Base-by-base conservation (phyloP, 1,140 invertebrate genomes). In the Microplitis mediator region DNA sequence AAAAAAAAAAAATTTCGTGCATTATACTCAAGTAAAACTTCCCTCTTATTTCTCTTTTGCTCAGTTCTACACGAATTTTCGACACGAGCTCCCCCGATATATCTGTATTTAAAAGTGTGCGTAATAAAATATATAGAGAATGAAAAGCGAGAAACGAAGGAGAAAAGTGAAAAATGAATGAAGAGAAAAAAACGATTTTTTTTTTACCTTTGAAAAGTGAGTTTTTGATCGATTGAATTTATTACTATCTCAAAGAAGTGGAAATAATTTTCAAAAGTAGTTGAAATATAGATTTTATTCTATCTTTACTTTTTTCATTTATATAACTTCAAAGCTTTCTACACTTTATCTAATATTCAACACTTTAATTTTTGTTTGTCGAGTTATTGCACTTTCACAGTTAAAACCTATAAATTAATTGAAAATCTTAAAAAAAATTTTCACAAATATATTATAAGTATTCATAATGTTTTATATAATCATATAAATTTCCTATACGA, bases 211-310 rank as follows among this genome's bases (percentile, higher is more conserved):
- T 35, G 45, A 65, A 65, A 65, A 45, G 35, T 31, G n/a, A 32
- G 34, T 16, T 39, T 63, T 71, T 71, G 60, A 71, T 71, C 69
- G 45, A 45, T 35, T 14, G 23, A 64, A 71, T 71, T 64, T 71
- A 71, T 63, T 61, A 34, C 51, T 64, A 35, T 23, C 13, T 35
- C 5, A 54, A 64, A 52, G 31, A 51, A 54, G 13, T 54, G 4
- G 65, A 32, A 67, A 54, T 51, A 51, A 31, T 50, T 50, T 50
- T 50, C 13, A 50, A 45, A 45, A 14, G n/a, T 64, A 50, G 14
- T 34, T 13, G 32, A 23, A 23, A 9, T 50, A 63, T 64, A 64
- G 39, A 31, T 51, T n/a, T 50, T 51, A 8, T 16, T 64, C 23
- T 23, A 23, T 23, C 23, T 23, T 31, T 31, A 2, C 14, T 4